Evolutionary conservation across 2,888 invertebrate species (phyloP), one percentile per base, ranked within the genome.

Genomic region (Nomada ferruginata): DNA sequence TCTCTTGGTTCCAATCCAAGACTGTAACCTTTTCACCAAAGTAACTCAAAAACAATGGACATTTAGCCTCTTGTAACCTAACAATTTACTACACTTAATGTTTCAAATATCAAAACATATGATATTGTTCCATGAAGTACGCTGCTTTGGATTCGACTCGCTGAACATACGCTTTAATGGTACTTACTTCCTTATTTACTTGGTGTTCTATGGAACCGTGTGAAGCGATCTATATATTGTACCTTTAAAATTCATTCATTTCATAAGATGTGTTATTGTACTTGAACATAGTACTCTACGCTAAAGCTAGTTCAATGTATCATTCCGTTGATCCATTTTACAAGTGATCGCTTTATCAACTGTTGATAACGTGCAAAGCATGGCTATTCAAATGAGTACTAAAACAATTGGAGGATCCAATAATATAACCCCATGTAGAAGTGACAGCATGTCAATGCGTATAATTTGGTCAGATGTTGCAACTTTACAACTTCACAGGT

Each of bases 341-440:
- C 0, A 29, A 18, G 13, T 29, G 36, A 60, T 7, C 3, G 2
- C 2, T 18, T 29, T 50, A 60, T 18, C 59, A 20, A 29, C n/a
- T 20, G 15, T 47, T 20, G 23, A n/a, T 72, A 44, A 59, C 20
- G 15, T 0, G 26, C 20, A 10, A 9, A 26, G 20, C 13, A 1
- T 13, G 1, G 11, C 20, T 59, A 13, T 59, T 60, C 2, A 23
- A 59, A 15, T 20, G 29, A 23, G 1, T 44, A 29, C 0, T 44
- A 29, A n/a, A 18, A 23, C 13, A 60, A 26, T 42, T 13, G 2
- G 10, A 60, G 4, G 26, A 65, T 60, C 15, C 23, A 53, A 47
- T 47, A 60, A 71, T 79, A 47, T 78, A 79, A 79, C 70, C 79
- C 70, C 26, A 36, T 60, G 7, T 26, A 26, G 23, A 23, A 70